These are phyloP conservation scores for Haliclona indistincta DNA, from an alignment of 37 sponge, comb jelly and placozoan genomes.

Conservation along the genomic window DNA sequence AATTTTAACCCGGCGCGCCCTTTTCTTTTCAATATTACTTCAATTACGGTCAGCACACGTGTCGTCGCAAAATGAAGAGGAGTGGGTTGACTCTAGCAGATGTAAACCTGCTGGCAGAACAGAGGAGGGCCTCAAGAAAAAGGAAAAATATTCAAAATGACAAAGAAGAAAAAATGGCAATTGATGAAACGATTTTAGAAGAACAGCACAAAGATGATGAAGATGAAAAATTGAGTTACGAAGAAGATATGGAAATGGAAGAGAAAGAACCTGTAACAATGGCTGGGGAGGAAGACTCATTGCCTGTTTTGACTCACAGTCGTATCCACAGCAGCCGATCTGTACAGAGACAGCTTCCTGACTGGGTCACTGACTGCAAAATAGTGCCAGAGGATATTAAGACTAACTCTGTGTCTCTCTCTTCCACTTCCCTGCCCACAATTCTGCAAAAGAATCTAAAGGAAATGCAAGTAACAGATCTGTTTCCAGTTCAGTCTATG, in stretches of 20 bases:
- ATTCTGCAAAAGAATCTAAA: conserved; percentile 41
- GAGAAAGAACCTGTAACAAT: background rate
- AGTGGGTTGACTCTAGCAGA: background rate
- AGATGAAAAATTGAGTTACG: background rate
- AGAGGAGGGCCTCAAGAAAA: background rate
- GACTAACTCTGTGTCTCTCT: conserved; percentile 29
- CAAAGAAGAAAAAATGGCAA: background rate
- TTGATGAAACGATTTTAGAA: background rate
- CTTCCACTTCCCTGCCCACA: conserved; percentile 19
- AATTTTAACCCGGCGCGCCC: background rate
- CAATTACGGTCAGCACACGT: conserved; percentile 8
- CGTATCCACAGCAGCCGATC: background rate
- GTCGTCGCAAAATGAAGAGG: background rate
- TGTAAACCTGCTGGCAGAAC: too few relatives aligned
- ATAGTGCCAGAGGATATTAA: conserved; percentile 53
- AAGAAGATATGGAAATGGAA: background rate
- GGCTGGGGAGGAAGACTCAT: background rate
- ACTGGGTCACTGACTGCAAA: conserved; percentile 50
- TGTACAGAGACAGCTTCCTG: conserved; percentile 34
- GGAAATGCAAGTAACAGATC: conserved; percentile 16
- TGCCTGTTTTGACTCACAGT: background rate
- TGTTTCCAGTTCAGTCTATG: conserved; percentile 66
- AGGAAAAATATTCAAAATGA: too few relatives aligned
- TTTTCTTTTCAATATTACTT: background rate
- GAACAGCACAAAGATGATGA: background rate